Base-by-base conservation (phyloP, 2,797 vertebrate species). In the Myotis findleyi region DNA sequence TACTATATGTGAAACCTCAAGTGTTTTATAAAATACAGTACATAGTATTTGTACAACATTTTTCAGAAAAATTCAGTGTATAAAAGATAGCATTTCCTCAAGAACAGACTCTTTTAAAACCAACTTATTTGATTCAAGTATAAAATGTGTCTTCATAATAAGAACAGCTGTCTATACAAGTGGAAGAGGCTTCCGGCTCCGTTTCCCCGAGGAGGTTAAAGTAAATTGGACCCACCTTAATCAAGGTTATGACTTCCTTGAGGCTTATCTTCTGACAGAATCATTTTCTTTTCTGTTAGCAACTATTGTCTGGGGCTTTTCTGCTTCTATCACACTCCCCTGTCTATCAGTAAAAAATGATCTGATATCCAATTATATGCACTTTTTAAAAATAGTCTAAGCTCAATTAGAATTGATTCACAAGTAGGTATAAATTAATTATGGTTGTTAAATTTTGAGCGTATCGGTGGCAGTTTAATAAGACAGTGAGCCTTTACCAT, bases 201-300 rank as follows among this genome's bases (percentile, higher is more conserved):
- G 62, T 87, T 59, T 75, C 49, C 27, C 44, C 57, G 27, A 87
- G 90, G 57, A 93, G 25, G 27, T 80, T 16, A 73, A 85, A 62
- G 79, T n/a, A 86, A 90, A 66, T 82, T 93, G 38, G 30, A 9
- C 7, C 5, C 27, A 44, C 64, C 38, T 80, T 68, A 90, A 77
- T 83, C 76, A 95, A 95, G 41, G 27, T 82, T 82, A 87, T 62
- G 73, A 62, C 69, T 93, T 93, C 41, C 57, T 77, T 93, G 36
- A 90, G 64, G 69, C 33, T 83, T 80, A 41, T 73, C 44, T 85
- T 85, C 62, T 80, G 51, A 88, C 4, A 88, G 44, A 94, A 93
- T 84, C 30, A 75, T 92, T 93, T 95, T 80, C 11, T 27, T 93
- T 76, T 89, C 36, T 73, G 13, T 83, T 76, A 80, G 14, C 17